Evolutionary conservation across 2,888 invertebrate species (phyloP).

Genomic region (Polydrusus cervinus): DNA sequence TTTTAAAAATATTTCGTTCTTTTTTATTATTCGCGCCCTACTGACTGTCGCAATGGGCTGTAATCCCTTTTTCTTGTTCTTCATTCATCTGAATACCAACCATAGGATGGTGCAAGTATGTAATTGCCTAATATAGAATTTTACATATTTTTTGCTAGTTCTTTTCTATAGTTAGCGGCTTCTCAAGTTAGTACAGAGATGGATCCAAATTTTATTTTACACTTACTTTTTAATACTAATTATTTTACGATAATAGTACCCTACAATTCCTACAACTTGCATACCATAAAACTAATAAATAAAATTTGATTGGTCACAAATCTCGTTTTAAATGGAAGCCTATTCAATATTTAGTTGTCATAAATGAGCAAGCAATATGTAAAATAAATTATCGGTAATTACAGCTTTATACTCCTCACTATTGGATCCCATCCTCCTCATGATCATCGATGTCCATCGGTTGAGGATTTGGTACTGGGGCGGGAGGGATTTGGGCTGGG

Average conservation of each 20-base stretch:
- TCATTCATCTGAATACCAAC: not conserved
- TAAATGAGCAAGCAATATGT: not conserved
- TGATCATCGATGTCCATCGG: conserved; percentile 61
- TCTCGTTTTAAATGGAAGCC: not conserved
- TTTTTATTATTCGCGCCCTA: not conserved
- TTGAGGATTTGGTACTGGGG: conserved; percentile 61
- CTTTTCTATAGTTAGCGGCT: too few relatives aligned
- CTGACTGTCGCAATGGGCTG: conserved; percentile 4
- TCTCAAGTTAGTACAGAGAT: too few relatives aligned
- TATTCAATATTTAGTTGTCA: not conserved
- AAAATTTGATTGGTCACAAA: not conserved
- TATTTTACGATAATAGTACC: too few relatives aligned
- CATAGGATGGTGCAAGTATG: too few relatives aligned
- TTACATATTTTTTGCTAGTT: too few relatives aligned
- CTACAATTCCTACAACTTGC: too few relatives aligned
- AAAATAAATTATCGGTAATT: conserved; percentile 7
- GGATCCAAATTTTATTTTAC: too few relatives aligned
- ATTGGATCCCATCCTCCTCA: conserved; percentile 53
- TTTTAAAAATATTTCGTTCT: conserved; percentile 2
- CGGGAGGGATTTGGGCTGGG: conserved; percentile 53
- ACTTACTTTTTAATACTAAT: too few relatives aligned
- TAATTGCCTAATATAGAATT: too few relatives aligned
- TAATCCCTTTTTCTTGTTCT: not conserved
- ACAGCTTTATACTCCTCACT: not conserved
- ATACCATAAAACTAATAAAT: not conserved